Evolutionary conservation across 2,797 vertebrate species (phyloP).

Genomic region (Mionectes olivaceus): DNA sequence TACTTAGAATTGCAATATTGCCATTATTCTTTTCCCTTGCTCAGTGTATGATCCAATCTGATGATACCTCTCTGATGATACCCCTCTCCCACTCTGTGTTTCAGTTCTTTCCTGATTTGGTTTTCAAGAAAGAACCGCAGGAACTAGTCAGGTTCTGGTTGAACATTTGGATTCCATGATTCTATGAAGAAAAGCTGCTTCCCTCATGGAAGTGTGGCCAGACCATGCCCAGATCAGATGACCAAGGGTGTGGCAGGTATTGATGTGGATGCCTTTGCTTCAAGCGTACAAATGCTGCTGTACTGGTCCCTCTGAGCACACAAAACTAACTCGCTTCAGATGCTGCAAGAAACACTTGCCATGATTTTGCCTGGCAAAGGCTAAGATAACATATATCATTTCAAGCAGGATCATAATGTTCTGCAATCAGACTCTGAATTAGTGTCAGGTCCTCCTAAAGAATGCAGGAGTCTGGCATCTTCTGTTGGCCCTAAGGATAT

Average conservation of each 20-base stretch:
- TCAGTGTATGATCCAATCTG: neutral
- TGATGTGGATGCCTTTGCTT: neutral
- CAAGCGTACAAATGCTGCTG: neutral
- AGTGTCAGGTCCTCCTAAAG: neutral
- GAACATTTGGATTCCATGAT: neutral
- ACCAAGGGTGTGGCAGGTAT: neutral
- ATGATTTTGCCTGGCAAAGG: neutral
- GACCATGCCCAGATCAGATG: neutral
- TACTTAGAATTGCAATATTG: neutral
- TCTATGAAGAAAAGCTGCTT: neutral
- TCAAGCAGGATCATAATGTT: neutral
- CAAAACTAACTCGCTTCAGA: neutral
- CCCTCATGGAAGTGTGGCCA: neutral
- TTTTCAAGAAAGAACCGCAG: neutral
- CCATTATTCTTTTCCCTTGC: neutral
- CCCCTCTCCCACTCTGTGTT: neutral
- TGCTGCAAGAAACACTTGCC: neutral
- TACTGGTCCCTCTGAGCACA: neutral
- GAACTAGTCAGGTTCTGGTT: neutral
- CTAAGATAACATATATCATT: neutral
- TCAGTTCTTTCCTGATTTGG: neutral
- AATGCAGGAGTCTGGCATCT: neutral
- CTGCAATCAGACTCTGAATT: neutral
- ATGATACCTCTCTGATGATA: neutral
- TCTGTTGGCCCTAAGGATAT: neutral